A percentile compares a stretch with the other conserved stretches of the same genome.
Conservation (phyloP, 2,888 invertebrate genomes). For the Coenonympha glycerion region DNA sequence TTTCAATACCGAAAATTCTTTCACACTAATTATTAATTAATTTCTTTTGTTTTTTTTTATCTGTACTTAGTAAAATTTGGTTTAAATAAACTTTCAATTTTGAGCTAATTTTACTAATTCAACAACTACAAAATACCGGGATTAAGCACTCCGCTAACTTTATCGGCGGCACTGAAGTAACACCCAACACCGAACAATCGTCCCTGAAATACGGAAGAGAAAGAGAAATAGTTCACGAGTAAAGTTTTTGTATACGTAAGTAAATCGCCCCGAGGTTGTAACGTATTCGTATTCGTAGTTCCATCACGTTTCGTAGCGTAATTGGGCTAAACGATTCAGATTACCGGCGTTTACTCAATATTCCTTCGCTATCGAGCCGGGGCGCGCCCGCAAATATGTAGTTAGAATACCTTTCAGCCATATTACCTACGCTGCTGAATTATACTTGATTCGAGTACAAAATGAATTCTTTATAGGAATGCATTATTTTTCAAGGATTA, state of each 20-base stretch:
- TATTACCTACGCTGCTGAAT: not conserved
- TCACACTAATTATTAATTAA: no score
- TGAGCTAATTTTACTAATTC: no score
- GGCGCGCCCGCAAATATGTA: not conserved
- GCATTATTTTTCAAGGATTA: not conserved
- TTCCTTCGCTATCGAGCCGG: not conserved
- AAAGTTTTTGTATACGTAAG: not conserved
- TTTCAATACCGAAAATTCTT: no score
- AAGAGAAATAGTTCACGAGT: no score
- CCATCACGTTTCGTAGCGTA: slow-evolving; percentile 10
- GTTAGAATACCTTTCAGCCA: not conserved
- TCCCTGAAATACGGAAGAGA: no score
- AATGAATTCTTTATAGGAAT: not conserved
- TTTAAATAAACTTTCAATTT: no score
- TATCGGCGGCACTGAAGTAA: no score
- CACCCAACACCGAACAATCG: no score
- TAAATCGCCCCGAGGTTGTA: not conserved
- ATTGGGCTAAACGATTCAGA: slow-evolving; percentile 15
- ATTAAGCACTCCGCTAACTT: no score
- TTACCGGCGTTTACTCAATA: slow-evolving; percentile 18
- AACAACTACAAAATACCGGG: no score
- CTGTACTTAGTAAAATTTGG: no score
- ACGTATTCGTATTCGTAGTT: not conserved
- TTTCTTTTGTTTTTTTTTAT: no score
- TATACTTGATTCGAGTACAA: not conserved